Evolutionary conservation across 1,140 invertebrate genomes (phyloP).

Genomic region (Calosoma granatense): DNA sequence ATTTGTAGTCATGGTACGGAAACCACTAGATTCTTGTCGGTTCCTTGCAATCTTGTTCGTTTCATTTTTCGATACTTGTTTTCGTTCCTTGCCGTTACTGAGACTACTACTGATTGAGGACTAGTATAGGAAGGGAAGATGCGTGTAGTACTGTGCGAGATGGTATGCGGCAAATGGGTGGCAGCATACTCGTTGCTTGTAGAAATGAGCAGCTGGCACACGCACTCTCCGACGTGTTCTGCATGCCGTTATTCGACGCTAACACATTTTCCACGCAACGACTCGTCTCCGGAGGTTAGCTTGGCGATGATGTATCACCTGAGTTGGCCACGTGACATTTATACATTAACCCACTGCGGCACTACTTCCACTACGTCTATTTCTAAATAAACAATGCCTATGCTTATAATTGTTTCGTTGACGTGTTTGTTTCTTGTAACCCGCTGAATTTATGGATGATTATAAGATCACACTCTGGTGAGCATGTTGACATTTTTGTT

Average conservation of each 20-base stretch:
- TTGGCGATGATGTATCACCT: background rate
- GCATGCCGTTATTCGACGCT: background rate
- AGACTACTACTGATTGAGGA: too few relatives aligned
- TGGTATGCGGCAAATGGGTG: background rate
- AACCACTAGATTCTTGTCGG: background rate
- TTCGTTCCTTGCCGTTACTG: background rate
- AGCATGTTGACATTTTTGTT: background rate
- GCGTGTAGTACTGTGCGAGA: background rate
- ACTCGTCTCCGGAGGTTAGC: background rate
- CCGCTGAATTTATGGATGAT: background rate
- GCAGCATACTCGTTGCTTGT: background rate
- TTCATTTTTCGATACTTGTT: conserved; percentile 9
- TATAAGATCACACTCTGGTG: background rate
- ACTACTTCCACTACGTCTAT: background rate
- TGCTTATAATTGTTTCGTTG: background rate
- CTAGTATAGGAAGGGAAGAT: too few relatives aligned
- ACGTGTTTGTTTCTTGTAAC: background rate
- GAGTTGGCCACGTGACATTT: background rate
- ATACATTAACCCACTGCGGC: background rate
- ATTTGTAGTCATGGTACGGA: background rate
- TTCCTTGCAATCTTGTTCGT: background rate
- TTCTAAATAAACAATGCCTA: background rate
- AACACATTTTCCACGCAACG: background rate
- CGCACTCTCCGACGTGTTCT: background rate
- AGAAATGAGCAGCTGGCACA: background rate